Base-by-base conservation (phyloP, 2,113 vertebrate species). In the Myocastor coypus region DNA sequence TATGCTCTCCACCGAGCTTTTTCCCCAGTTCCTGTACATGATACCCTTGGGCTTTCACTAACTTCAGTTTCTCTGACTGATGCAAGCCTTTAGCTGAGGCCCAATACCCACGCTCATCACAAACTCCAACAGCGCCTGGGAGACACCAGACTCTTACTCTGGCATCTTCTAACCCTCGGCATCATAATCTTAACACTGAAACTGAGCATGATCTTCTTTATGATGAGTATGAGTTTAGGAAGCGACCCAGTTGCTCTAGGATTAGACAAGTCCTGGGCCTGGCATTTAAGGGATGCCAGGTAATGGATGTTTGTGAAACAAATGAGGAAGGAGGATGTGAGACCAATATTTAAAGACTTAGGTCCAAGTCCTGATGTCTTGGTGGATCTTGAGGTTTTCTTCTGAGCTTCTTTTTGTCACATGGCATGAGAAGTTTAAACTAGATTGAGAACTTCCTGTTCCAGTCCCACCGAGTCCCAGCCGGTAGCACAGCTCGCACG, bases 1-100 rank as follows among this genome's bases (percentile, higher is more conserved):
- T 99, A 55, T 99, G 99, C 97, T 99, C 99, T 66, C 99, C 99
- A 85, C 99, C 99, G 98, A 99, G 99, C 94, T 99, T 99, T 98
- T 99, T 99, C 97, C 99, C 99, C 98, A 99, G 98, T 98, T 99
- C 99, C 93, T 99, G 98, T 83, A 99, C 99, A 94, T 99, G 98
- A 32, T 8, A 16, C 63, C 22, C 19, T 69, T 91, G 63, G 32
- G 57, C 28, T 77, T 94, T 94, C 17, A 37, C 16, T 32, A 7
- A 11, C 59, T 59, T 77, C 69, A 61, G 3, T 68, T 90, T 90
- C 59, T 42, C 46, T 80, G 32, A 20, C 12, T 34, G 30, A 37
- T 8, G 4, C 30, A 40, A 37, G 30, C 24, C 59, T 14, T 20
- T 57, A 68, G 8, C 30, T 90, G 69, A 63, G 30, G 28, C 87